Conservation (phyloP, 37 sponge, comb jelly and placozoan species). For the Geodia barretti region DNA sequence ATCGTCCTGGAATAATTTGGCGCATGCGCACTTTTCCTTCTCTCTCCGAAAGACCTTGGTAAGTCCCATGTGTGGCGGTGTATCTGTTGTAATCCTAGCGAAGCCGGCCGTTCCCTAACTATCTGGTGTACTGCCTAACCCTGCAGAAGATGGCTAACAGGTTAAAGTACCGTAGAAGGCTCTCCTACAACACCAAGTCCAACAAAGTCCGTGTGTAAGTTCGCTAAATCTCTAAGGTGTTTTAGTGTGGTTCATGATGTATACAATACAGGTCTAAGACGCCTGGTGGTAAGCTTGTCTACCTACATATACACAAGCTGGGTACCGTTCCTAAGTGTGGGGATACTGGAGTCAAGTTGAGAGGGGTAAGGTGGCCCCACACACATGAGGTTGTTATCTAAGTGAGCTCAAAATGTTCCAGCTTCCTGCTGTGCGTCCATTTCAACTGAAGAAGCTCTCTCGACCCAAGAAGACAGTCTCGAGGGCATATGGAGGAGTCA, state of each 20-base stretch:
- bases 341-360: constrained; percentile 63
- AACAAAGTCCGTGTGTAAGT: constrained; percentile 88
- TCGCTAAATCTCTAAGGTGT: too few species aligned
- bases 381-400: too few species aligned
- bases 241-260: too few species aligned
- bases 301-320: constrained; percentile 86
- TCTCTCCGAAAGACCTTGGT: neutral
- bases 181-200: constrained; percentile 89
- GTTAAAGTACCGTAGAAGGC: constrained; percentile 84
- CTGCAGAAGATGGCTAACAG: constrained; percentile 77
- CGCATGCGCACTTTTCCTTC: constrained; percentile 44
- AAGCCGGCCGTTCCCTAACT: neutral
- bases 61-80: constrained; percentile 29
- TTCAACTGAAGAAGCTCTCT: constrained; percentile 76
- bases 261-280: constrained; percentile 93
- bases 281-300: constrained; percentile 90
- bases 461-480: constrained; percentile 82
- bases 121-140: neutral
- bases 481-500: constrained; percentile 86
- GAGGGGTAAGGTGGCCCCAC: constrained; percentile 86
- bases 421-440: constrained; percentile 86
- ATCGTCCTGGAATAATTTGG: neutral
- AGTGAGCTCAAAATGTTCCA: constrained; percentile 4
- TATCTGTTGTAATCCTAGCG: constrained; percentile 9
- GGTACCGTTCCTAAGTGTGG: constrained; percentile 77